A percentile compares a stretch with the other conserved stretches of the same genome.
Evolutionary conservation across 2,888 invertebrate species (phyloP).

Genomic region (Leptopilina myrica): DNA sequence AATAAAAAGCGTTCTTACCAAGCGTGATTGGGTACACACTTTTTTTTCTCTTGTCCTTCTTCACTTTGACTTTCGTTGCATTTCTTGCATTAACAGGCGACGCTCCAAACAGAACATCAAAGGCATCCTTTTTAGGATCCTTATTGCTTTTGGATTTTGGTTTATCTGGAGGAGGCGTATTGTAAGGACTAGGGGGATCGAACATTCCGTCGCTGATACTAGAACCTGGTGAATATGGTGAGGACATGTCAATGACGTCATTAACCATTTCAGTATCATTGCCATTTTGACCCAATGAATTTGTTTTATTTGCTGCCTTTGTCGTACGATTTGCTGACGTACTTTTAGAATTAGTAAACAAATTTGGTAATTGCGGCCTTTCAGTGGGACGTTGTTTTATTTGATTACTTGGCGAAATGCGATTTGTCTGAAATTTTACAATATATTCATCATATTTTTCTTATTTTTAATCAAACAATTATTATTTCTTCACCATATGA

Average conservation of each 20-base stretch:
- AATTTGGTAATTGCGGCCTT: slow-evolving; percentile 69
- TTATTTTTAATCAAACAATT: too few species aligned
- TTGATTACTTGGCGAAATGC: slow-evolving; percentile 70
- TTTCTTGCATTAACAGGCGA: slow-evolving; percentile 76
- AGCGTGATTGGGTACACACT: slow-evolving; percentile 68
- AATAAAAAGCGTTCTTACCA: slow-evolving; percentile 44
- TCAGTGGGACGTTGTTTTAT: slow-evolving; percentile 65
- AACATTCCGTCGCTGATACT: slow-evolving; percentile 92
- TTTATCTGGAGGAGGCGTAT: slow-evolving; percentile 56
- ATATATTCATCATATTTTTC: not conserved
- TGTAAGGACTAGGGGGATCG: slow-evolving; percentile 82
- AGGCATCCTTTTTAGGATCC: slow-evolving; percentile 79
- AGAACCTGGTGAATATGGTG: slow-evolving; percentile 94
- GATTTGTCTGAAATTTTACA: slow-evolving; percentile 64
- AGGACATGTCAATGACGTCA: slow-evolving; percentile 85
- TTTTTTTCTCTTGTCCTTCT: slow-evolving; percentile 77
- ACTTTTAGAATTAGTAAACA: slow-evolving; percentile 70
- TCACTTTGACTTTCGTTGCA: slow-evolving; percentile 73
- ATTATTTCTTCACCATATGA: too few species aligned
- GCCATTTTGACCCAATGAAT: slow-evolving; percentile 73
- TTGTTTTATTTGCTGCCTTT: slow-evolving; percentile 54
- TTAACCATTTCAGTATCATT: slow-evolving; percentile 74
- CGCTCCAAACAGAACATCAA: slow-evolving; percentile 82
- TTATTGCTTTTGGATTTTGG: slow-evolving; percentile 64
- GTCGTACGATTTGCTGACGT: slow-evolving; percentile 51